phyloP scores from a whole-genome alignment of 2,113 vertebrate species.

The Cnemophilus loriae region DNA sequence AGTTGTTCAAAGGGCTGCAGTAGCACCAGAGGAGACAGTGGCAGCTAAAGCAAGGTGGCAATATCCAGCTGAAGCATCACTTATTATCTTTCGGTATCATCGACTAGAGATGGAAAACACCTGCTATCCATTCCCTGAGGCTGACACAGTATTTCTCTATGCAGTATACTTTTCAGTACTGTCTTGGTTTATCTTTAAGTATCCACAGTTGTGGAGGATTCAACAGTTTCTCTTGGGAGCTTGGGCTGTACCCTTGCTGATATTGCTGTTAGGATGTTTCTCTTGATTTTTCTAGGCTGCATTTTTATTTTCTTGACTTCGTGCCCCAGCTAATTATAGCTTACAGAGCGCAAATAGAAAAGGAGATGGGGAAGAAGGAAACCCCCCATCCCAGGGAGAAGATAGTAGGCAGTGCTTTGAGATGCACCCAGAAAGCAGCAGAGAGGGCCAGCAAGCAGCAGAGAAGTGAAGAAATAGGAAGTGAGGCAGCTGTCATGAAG shows the following conservation, averaged over 20 bases:
- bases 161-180: background rate
- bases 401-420: background rate
- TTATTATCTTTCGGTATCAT: background rate
- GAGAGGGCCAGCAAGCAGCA: background rate
- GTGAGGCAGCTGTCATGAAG: conserved; percentile 30
- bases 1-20: background rate
- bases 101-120: background rate
- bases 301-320: conserved; percentile 16
- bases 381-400: background rate
- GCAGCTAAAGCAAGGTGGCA: background rate
- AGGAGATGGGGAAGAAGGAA: background rate
- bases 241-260: background rate
- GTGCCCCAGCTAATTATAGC: background rate
- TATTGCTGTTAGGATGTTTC: background rate
- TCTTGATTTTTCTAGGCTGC: background rate
- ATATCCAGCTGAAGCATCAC: background rate
- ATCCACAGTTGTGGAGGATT: background rate
- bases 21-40: background rate
- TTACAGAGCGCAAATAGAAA: background rate
- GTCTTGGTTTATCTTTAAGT: background rate
- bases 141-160: background rate
- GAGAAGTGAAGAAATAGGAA: conserved; percentile 47
- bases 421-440: background rate
- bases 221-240: background rate
- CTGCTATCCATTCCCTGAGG: background rate